Evolutionary conservation across 2,113 vertebrate genomes (phyloP), one percentile per base, ranked within the genome.

Genomic region (Psilopogon haemacephalus): DNA sequence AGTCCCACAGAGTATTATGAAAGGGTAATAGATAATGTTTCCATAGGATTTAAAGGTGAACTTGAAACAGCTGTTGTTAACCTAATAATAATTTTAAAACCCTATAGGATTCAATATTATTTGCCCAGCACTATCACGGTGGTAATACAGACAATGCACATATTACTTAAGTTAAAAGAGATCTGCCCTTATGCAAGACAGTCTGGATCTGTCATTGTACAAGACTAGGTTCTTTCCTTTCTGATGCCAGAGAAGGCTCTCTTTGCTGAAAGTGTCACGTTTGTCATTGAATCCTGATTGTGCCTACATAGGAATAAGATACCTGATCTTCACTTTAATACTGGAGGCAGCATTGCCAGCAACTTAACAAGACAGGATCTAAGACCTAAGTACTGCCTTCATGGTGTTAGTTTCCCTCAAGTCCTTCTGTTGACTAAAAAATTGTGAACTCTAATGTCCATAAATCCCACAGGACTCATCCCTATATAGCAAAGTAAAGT

Each of bases 281-380:
- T 32, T 67, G 33, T 55, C 77, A 37, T 15, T 74, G 58, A 89
- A 84, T 38, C 55, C 35, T 73, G 44, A 60, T 65, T 42, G 27
- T 1, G 8, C 15, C 32, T 63, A 12, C 18, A 11, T 0, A 56
- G 27, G 33, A 76, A 55, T 72, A 85, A 71, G 26, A 71, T 64
- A 19, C 16, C 32, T 77, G 16, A 16, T 84, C 46, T 52, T 86
- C 64, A 9, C 12, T 71, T 88, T 63, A 50, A 33, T 59, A 62
- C 16, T 1, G 0, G 8, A 75, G 60, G 33, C 30, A 68, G 9
- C 0, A 0, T 23, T 84, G 37, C 52, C 64, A 80, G 38, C 32
- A 73, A 37, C 3, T 40, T 62, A 35, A 50, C n/a, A 35, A 82
- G 27, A 30, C n/a, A 79, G 58, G 12, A 72, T 12, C 9, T 64